Conservation (phyloP, 2,797 vertebrate genomes). For the Rallus crepitans region DNA sequence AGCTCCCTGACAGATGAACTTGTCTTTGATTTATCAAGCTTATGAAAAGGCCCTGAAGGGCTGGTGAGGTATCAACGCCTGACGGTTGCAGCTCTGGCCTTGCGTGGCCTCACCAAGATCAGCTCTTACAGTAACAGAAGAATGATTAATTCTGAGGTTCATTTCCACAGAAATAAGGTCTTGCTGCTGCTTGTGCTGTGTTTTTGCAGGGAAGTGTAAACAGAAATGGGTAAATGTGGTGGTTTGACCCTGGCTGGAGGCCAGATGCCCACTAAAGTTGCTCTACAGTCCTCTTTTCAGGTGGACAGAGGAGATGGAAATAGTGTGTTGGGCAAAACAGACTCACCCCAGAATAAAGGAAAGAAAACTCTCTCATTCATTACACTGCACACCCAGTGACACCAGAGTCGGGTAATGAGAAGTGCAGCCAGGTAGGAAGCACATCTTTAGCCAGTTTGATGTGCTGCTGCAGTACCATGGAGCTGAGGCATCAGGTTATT, state of each 20-base stretch:
- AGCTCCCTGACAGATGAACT: background rate
- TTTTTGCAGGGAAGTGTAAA: background rate
- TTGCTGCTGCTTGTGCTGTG: rapidly evolving
- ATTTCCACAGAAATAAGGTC: background rate
- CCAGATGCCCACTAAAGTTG: no score
- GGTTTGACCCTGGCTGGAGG: no score
- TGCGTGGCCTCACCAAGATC: background rate
- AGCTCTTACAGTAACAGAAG: background rate
- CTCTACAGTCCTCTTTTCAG: no score
- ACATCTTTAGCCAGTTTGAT: rapidly evolving
- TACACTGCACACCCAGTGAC: no score
- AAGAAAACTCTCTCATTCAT: no score
- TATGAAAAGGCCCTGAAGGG: background rate
- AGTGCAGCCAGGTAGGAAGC: background rate
- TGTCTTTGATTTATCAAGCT: background rate
- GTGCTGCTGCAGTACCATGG: background rate
- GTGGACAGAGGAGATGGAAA: no score
- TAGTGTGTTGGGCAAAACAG: no score
- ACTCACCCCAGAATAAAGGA: no score
- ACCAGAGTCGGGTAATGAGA: no score
- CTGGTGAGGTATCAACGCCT: background rate
- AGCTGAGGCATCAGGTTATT: background rate
- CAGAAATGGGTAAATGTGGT: no score
- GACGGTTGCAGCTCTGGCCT: background rate
- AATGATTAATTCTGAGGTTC: background rate